Evolutionary conservation across 2,888 invertebrate genomes (phyloP).

Genomic region (Siphlonurus alternatus): DNA sequence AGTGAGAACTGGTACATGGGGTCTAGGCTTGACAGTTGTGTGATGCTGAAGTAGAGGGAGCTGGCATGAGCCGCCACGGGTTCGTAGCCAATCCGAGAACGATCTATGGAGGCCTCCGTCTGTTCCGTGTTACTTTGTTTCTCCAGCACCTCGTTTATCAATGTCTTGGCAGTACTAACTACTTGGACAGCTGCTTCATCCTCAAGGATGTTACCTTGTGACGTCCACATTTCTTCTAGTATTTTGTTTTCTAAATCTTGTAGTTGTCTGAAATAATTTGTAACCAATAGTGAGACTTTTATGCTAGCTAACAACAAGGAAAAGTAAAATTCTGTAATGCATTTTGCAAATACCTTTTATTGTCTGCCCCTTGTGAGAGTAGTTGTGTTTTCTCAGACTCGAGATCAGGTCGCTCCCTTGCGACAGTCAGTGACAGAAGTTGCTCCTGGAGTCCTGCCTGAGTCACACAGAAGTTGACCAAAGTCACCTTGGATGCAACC

Average conservation of each 20-base stretch:
- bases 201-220: slow-evolving; percentile 67
- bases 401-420: slow-evolving; percentile 78
- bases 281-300: slow-evolving; percentile 8
- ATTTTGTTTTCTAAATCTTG: slow-evolving; percentile 89
- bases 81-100: slow-evolving; percentile 68
- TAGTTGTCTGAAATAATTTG: slow-evolving; percentile 36
- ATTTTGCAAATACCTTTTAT: slow-evolving; percentile 41
- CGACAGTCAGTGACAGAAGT: slow-evolving; percentile 75
- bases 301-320: neutral
- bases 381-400: slow-evolving; percentile 79
- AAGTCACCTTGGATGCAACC: slow-evolving; percentile 75
- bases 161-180: slow-evolving; percentile 73
- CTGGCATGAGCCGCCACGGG: slow-evolving; percentile 82
- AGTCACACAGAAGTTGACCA: slow-evolving; percentile 88
- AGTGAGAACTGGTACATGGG: slow-evolving; percentile 97
- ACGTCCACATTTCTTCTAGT: slow-evolving; percentile 52
- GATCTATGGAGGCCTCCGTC: slow-evolving; percentile 80
- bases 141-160: slow-evolving; percentile 79
- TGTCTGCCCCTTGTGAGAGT: slow-evolving; percentile 75
- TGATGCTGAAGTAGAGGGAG: slow-evolving; percentile 75
- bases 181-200: slow-evolving; percentile 83
- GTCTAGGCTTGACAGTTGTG: slow-evolving; percentile 67
- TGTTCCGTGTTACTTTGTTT: slow-evolving; percentile 80
- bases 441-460: slow-evolving; percentile 78
- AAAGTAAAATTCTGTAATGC: neutral